A percentile compares a stretch with the other conserved stretches of the same genome.
These are phyloP conservation scores for Tupaia chinensis DNA, from an alignment of 2,113 vertebrate species.

Conservation along the genomic window DNA sequence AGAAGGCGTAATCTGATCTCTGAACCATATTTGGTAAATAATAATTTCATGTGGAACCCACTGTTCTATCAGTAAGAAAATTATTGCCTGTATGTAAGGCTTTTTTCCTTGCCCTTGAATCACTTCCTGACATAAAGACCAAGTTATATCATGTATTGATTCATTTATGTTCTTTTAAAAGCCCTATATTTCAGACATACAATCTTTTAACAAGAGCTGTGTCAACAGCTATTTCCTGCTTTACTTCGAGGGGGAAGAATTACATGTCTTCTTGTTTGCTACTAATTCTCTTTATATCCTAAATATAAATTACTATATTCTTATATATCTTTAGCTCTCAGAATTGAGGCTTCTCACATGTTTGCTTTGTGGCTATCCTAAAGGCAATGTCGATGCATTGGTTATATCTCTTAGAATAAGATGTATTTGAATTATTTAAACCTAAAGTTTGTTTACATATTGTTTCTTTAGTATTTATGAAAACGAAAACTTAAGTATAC, in stretches of 20 bases:
- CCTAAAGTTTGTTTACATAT: neutral
- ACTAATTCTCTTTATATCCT: conserved; percentile 19
- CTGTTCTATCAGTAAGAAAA: conserved; percentile 84
- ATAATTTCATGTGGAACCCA: conserved; percentile 84
- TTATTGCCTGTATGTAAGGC: conserved; percentile 75
- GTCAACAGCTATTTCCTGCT: conserved; percentile 42
- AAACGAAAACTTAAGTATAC: conserved; percentile 6
- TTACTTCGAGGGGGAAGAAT: neutral
- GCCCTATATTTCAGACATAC: neutral
- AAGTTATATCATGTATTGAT: conserved; percentile 53
- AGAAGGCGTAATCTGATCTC: conserved; percentile 85
- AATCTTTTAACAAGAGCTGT: conserved; percentile 29
- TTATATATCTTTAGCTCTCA: conserved; percentile 18
- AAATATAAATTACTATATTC: conserved; percentile 51
- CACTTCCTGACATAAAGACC: conserved; percentile 41
- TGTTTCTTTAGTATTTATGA: conserved; percentile 73
- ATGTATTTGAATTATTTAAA: conserved; percentile 58
- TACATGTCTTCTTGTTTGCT: conserved; percentile 1
- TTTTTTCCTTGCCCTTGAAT: conserved; percentile 70
- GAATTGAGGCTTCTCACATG: conserved; percentile 23
- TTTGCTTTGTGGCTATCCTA: conserved; percentile 38
- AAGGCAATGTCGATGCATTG: conserved; percentile 23
- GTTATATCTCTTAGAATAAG: neutral
- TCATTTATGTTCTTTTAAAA: conserved; percentile 38
- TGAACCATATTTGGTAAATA: conserved; percentile 85